Evolutionary conservation across 2,797 vertebrate species (phyloP), one percentile per base, ranked within the genome.

Genomic region (Acipenser oxyrinchus): DNA sequence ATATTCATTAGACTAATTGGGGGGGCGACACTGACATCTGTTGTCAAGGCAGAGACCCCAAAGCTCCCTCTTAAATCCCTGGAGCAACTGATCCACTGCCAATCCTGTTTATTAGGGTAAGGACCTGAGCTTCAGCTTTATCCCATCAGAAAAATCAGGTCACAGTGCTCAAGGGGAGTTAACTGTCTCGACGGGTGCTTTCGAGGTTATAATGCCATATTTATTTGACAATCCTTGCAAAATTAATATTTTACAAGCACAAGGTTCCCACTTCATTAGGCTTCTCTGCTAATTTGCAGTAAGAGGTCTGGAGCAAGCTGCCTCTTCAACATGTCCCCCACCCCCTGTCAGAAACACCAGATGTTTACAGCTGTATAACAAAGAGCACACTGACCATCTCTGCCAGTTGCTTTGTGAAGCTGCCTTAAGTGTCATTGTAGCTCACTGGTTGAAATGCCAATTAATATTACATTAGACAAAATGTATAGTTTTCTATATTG

Each of bases 311-410:
- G 74, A 63, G 55, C 59, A 73, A 62, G 48, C 18, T 10, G 11
- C 37, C 49, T 8, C 10, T 8, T 18, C 15, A 10, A 11, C 55
- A 58, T 10, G 23, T 68, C 66, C 71, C 64, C 1, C 37, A 64
- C 71, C 64, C 1, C 37, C 68, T 18, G 48, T 59, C 62, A 18
- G 15, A 69, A 61, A 71, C 49, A 74, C 79, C 84, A 88, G 83
- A 88, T 87, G 86, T 87, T 86, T 76, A 69, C 84, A 86, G 84
- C 81, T 86, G 83, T 79, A 75, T 73, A 74, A 80, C 73, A 76
- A 81, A 79, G 73, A 71, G 68, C 60, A 49, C 61, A 71, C 71
- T 72, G 67, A 65, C 62, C 51, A 48, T 18, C 15, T 51, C 64
- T 51, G 67, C 61, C 61, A 15, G 23, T 5, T 37, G 48, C 51